A percentile compares a stretch with the other conserved stretches of the same genome.
These are phyloP conservation scores for Pristiophorus japonicus DNA, from an alignment of 2,113 vertebrate genomes.

Conservation along the genomic window DNA sequence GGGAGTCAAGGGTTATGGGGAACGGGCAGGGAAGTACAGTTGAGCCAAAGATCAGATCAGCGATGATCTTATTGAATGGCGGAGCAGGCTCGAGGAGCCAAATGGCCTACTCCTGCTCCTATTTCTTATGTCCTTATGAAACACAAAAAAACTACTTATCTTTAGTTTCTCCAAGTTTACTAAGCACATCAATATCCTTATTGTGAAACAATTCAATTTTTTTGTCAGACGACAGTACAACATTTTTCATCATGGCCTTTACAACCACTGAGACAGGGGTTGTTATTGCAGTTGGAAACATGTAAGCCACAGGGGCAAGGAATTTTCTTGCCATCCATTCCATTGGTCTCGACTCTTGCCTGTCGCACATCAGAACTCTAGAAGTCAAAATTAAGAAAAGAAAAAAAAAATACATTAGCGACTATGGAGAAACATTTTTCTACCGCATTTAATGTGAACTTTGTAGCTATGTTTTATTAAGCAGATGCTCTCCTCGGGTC, in stretches of 20 bases:
- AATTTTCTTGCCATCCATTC: constrained; percentile 64
- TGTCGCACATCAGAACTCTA: constrained; percentile 63
- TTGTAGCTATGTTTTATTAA: neutral
- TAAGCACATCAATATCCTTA: constrained; percentile 56
- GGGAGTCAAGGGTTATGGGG: no score
- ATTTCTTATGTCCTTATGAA: no score
- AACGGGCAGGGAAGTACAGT: no score
- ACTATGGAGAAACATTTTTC: neutral
- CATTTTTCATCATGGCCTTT: constrained; percentile 60
- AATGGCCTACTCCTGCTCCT: no score
- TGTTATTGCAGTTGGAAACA: constrained; percentile 53
- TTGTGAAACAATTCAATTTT: constrained; percentile 64
- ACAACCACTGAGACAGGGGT: constrained; percentile 54
- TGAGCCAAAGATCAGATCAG: no score
- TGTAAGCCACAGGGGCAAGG: constrained; percentile 44
- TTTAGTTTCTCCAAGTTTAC: constrained; percentile 48
- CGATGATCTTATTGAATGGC: no score
- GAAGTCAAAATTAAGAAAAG: neutral
- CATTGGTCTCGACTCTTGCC: constrained; percentile 55
- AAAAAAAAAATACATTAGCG: fast-evolving
- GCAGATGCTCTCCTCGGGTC: neutral
- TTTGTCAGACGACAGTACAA: constrained; percentile 50
- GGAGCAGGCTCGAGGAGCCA: no score
- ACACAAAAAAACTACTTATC: neutral
- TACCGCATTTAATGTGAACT: neutral